A percentile compares a stretch with the other conserved stretches of the same genome.
Evolutionary conservation across 2,888 invertebrate species (phyloP).

Genomic region (Brachynemurus nebulosus): DNA sequence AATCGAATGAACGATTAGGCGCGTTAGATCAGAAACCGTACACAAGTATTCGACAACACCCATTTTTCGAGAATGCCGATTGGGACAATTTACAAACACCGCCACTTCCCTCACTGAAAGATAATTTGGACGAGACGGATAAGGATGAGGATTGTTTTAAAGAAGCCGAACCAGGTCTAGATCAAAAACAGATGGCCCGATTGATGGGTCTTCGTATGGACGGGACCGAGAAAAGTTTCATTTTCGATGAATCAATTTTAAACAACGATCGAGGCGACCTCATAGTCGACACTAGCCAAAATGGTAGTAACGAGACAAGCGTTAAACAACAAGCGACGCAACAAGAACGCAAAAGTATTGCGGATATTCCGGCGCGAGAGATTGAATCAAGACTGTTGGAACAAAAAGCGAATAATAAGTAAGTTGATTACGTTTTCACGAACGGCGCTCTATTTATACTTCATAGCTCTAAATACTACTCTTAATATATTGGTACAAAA

Average conservation of each 20-base stretch:
- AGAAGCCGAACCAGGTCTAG: slow-evolving; percentile 75
- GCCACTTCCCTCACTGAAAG: slow-evolving; percentile 62
- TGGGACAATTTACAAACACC: slow-evolving; percentile 75
- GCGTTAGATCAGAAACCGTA: slow-evolving; percentile 62
- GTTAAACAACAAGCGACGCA: too few species aligned
- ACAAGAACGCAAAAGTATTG: slow-evolving; percentile 30
- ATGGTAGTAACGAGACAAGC: too few species aligned
- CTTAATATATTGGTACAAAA: too few species aligned
- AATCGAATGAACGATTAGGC: slow-evolving; percentile 70
- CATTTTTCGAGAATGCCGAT: slow-evolving; percentile 70
- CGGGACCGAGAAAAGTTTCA: background rate
- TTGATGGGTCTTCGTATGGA: slow-evolving; percentile 45
- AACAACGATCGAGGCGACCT: too few species aligned
- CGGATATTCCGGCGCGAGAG: slow-evolving; percentile 52
- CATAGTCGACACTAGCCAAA: too few species aligned
- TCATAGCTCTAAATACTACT: too few species aligned
- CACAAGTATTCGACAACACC: slow-evolving; percentile 70
- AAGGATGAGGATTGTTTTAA: slow-evolving; percentile 56
- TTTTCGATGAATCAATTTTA: slow-evolving; percentile 5
- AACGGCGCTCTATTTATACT: too few species aligned
- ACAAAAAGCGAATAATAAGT: slow-evolving; percentile 42
- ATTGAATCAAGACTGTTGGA: slow-evolving; percentile 49
- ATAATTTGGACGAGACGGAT: slow-evolving; percentile 26
- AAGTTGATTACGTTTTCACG: slow-evolving; percentile 21
- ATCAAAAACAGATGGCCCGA: slow-evolving; percentile 64